A percentile compares a stretch with the other conserved stretches of the same genome.
These are phyloP conservation scores for Epistrophe eligans DNA, from an alignment of 2,888 invertebrate genomes.

Conservation along the genomic window DNA sequence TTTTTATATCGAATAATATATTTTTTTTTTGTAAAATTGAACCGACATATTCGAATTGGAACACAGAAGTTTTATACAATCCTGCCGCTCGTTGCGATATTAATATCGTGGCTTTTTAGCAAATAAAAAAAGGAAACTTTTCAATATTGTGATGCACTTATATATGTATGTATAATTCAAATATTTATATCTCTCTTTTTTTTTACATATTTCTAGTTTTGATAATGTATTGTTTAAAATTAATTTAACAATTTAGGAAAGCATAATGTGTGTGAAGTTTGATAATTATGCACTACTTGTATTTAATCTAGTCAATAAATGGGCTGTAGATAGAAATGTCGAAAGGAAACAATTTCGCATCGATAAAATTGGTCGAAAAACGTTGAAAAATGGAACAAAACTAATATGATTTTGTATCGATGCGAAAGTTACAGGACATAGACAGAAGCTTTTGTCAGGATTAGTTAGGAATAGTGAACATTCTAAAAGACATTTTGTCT, in stretches of 20 bases:
- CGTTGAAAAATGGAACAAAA: too few species aligned
- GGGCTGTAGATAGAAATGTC: neutral
- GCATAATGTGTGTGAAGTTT: neutral
- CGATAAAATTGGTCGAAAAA: too few species aligned
- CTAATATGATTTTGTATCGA: too few species aligned
- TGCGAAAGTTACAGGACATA: too few species aligned
- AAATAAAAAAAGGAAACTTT: slow-evolving; percentile 45
- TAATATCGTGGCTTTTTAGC: slow-evolving; percentile 25
- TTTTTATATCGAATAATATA: neutral
- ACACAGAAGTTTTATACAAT: neutral
- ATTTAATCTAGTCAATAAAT: slow-evolving; percentile 2
- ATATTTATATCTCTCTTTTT: neutral
- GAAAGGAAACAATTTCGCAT: neutral
- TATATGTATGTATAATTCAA: slow-evolving; percentile 33
- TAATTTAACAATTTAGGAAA: neutral
- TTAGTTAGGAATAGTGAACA: neutral
- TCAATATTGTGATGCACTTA: slow-evolving; percentile 72
- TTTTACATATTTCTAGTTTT: slow-evolving; percentile 34
- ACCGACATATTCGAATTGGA: neutral
- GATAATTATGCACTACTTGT: neutral
- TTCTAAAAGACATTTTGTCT: neutral
- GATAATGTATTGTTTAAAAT: neutral
- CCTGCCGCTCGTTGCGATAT: neutral
- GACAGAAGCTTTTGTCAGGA: neutral
- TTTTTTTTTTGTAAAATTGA: neutral